A percentile compares a stretch with the other conserved stretches of the same genome.
Conservation (phyloP, 2,113 vertebrate species). For the Aramus guarauna region DNA sequence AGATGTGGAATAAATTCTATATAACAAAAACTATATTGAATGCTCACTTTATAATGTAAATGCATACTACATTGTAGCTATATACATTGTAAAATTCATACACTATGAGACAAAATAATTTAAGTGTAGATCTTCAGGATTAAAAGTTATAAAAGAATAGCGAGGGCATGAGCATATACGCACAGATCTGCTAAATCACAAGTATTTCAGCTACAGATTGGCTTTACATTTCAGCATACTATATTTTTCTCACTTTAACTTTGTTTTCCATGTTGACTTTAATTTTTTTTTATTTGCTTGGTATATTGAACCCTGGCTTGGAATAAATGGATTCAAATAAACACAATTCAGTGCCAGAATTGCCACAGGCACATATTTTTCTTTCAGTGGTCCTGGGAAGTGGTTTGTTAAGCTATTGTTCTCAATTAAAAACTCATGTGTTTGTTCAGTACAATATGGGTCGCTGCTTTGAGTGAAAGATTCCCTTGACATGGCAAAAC, state of each 20-base stretch:
- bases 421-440: slow-evolving; percentile 90
- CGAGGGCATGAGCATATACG: neutral
- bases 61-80: neutral
- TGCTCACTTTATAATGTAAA: neutral
- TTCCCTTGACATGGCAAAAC: slow-evolving; percentile 84
- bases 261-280: slow-evolving; percentile 53
- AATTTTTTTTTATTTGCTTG: slow-evolving; percentile 57
- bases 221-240: neutral
- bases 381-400: slow-evolving; percentile 85
- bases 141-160: neutral
- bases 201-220: neutral
- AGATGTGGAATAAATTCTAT: neutral
- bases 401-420: slow-evolving; percentile 88
- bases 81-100: neutral
- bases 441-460: slow-evolving; percentile 85
- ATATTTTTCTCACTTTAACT: slow-evolving; percentile 56
- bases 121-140: neutral
- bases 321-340: slow-evolving; percentile 78
- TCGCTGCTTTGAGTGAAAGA: slow-evolving; percentile 84
- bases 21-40: neutral
- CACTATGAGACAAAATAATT: neutral
- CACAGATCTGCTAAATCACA: slow-evolving; percentile 1
- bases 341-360: slow-evolving; percentile 72
- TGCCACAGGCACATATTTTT: slow-evolving; percentile 79
- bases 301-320: slow-evolving; percentile 62